Conservation (phyloP, 2,888 invertebrate genomes). For the Thecophora atra region DNA sequence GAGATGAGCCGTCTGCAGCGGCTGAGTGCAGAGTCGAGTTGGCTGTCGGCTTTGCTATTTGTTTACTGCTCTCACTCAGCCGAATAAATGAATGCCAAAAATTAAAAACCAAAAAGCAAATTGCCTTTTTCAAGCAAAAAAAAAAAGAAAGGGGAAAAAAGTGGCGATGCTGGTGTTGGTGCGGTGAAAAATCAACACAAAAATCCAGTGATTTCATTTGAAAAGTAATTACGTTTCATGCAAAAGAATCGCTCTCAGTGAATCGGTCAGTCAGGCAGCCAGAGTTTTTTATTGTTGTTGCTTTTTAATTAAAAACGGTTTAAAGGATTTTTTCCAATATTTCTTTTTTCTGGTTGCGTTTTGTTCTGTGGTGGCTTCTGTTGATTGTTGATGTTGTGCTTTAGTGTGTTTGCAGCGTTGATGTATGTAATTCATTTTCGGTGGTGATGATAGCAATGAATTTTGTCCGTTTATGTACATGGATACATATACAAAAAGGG, state of each 20-base stretch:
- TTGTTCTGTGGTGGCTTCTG: neutral
- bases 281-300: conserved; percentile 10
- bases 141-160: too few relatives aligned
- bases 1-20: too few relatives aligned
- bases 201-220: conserved; percentile 33
- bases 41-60: neutral
- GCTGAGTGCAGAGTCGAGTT: too few relatives aligned
- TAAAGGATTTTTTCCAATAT: conserved; percentile 14
- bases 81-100: neutral
- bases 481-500: too few relatives aligned
- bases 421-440: conserved; percentile 7
- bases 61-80: neutral
- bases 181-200: conserved; percentile 13
- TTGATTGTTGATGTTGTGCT: conserved; percentile 10
- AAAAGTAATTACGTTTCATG: conserved; percentile 34
- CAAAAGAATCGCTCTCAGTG: conserved; percentile 3
- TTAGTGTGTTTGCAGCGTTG: neutral
- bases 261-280: neutral
- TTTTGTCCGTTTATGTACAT: neutral
- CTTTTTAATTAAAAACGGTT: conserved; percentile 33
- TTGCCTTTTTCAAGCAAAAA: neutral
- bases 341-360: neutral
- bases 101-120: neutral
- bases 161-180: neutral
- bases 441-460: neutral